These are phyloP conservation scores for Venusia cambrica DNA, from an alignment of 2,888 invertebrate genomes.

Conservation along the genomic window DNA sequence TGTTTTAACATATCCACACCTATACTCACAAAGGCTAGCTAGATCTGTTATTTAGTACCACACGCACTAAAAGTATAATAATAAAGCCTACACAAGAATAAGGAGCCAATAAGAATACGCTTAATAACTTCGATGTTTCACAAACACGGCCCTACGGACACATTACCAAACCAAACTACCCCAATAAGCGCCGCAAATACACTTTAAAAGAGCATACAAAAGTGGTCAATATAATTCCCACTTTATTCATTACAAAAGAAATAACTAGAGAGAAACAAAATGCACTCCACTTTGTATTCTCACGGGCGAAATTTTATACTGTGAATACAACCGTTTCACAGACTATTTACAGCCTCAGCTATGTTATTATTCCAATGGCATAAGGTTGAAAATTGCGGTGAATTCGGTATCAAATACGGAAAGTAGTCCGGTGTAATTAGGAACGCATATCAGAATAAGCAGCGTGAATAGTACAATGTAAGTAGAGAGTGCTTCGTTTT, in stretches of 20 bases:
- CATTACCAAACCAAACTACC: not conserved
- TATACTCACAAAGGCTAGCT: too few relatives aligned
- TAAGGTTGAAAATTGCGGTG: constrained; percentile 14
- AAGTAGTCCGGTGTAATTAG: constrained; percentile 15
- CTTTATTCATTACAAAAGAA: constrained; percentile 36
- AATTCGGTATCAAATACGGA: constrained; percentile 4
- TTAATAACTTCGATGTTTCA: too few relatives aligned
- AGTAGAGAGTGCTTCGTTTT: constrained; percentile 9
- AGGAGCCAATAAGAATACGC: too few relatives aligned
- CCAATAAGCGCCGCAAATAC: constrained; percentile 7
- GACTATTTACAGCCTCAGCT: constrained; percentile 25
- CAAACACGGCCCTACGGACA: not conserved
- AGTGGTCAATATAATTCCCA: constrained; percentile 33
- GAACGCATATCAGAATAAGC: constrained; percentile 12
- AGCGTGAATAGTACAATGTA: constrained; percentile 5
- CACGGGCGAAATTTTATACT: constrained; percentile 32
- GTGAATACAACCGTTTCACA: constrained; percentile 27
- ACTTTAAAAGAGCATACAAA: constrained; percentile 10
- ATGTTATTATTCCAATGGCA: constrained; percentile 5
- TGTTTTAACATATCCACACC: too few relatives aligned
- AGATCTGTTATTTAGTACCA: too few relatives aligned
- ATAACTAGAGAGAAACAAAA: constrained; percentile 35
- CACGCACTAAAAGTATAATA: too few relatives aligned
- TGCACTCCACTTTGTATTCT: constrained; percentile 35
- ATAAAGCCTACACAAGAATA: too few relatives aligned